phyloP scores from a whole-genome alignment of 2,888 invertebrate species.

The Hylaea fasciaria region DNA sequence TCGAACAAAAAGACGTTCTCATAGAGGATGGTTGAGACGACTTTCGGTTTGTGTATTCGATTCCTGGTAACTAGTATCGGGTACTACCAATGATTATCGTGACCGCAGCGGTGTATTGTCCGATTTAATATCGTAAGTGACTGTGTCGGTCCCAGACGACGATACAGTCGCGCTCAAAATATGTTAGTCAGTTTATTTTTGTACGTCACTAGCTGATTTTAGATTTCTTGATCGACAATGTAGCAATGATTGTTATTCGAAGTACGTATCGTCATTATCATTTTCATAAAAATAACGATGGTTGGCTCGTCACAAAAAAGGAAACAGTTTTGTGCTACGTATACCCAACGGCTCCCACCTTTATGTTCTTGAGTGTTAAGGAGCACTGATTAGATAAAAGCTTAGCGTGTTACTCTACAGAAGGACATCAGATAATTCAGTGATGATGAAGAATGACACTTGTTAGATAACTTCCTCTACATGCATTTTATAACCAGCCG shows the following conservation, averaged over 20 bases:
- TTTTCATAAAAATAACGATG: no score
- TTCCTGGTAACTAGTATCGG: constrained; percentile 75
- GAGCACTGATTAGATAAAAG: constrained; percentile 7
- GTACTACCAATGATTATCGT: constrained; percentile 74
- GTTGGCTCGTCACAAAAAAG: no score
- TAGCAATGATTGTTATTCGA: no score
- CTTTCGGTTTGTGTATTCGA: constrained; percentile 57
- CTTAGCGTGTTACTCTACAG: neutral
- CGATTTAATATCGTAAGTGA: constrained; percentile 76
- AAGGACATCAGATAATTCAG: neutral
- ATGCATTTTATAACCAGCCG: neutral
- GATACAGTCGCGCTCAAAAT: constrained; percentile 58
- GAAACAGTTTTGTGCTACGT: no score
- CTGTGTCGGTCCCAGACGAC: constrained; percentile 55
- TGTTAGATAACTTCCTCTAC: neutral
- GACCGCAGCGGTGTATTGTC: constrained; percentile 69
- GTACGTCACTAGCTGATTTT: neutral
- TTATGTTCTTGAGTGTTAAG: neutral
- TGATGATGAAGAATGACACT: no score
- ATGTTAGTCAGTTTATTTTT: neutral
- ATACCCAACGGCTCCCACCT: no score
- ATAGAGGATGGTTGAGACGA: constrained; percentile 23
- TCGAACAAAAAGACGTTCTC: constrained; percentile 53
- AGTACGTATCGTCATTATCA: no score
- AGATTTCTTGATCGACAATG: no score